These are phyloP conservation scores for Cephalopterus ornatus DNA, from an alignment of 2,113 vertebrate species.

Conservation along the genomic window DNA sequence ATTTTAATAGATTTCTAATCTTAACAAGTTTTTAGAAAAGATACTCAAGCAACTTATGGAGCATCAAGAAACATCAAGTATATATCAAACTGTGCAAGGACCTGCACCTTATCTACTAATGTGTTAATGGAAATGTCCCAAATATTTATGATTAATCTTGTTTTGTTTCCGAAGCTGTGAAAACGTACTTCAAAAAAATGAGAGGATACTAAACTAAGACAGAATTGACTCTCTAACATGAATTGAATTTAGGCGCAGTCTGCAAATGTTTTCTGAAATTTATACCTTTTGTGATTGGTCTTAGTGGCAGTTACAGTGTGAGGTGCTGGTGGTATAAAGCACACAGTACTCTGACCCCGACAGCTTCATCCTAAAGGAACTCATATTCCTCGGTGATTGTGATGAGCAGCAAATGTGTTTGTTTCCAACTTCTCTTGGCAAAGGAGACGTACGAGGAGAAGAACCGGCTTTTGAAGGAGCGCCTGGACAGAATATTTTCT, in stretches of 20 bases:
- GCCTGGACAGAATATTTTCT: conserved; percentile 81
- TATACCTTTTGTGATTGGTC: background rate
- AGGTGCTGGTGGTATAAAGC: background rate
- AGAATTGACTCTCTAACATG: background rate
- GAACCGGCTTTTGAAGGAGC: conserved; percentile 82
- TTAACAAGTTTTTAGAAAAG: background rate
- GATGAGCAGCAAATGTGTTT: background rate
- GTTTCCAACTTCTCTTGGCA: background rate
- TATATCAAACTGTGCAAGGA: background rate
- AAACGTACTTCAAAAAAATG: background rate
- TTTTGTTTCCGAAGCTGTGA: background rate
- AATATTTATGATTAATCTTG: background rate
- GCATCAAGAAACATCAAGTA: background rate
- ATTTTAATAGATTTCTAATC: background rate
- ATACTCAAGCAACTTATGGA: background rate
- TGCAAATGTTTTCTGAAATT: background rate
- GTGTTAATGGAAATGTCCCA: background rate
- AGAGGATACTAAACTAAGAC: background rate
- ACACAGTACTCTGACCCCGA: background rate
- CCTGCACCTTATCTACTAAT: background rate
- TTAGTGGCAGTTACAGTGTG: background rate
- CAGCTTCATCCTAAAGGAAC: background rate
- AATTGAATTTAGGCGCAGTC: background rate
- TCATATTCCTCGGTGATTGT: background rate
- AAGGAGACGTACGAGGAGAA: conserved; percentile 88